phyloP scores from a whole-genome alignment of 2,113 vertebrate species.

The Elanus axillaris region DNA sequence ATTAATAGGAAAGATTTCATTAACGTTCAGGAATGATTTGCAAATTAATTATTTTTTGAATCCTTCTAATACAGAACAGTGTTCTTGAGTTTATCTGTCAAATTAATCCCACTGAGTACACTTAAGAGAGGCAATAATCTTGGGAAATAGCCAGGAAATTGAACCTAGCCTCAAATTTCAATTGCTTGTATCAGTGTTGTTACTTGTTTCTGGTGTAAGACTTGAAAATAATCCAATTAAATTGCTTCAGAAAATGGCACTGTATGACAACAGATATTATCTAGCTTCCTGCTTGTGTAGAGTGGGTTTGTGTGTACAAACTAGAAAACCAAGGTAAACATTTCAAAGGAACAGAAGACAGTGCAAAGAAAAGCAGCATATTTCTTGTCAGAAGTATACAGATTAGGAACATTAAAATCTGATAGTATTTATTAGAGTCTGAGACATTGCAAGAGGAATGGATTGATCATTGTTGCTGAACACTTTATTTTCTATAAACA shows the following conservation, averaged over 20 bases:
- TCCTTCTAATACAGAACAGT: background rate
- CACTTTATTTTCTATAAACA: background rate
- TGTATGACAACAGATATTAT: background rate
- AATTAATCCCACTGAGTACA: background rate
- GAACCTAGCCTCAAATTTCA: constrained; percentile 37
- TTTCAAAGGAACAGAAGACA: constrained; percentile 29
- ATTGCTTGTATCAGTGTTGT: constrained; percentile 20
- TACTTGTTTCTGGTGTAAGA: constrained; percentile 2
- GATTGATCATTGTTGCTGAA: background rate
- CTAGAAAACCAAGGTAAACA: constrained; percentile 11
- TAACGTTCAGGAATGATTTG: constrained; percentile 17
- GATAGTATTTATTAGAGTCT: constrained; percentile 12
- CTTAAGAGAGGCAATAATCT: background rate
- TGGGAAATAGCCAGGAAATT: constrained; percentile 31
- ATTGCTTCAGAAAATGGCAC: background rate
- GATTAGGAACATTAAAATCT: constrained; percentile 35
- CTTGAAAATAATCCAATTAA: constrained; percentile 31
- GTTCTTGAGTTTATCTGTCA: constrained; percentile 3
- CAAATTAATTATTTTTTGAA: constrained; percentile 34
- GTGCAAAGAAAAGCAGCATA: background rate
- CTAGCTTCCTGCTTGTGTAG: background rate
- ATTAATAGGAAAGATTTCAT: constrained; percentile 38
- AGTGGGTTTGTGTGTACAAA: background rate
- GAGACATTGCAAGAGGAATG: background rate
- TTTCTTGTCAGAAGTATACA: constrained; percentile 16